phyloP scores from a whole-genome alignment of 2,113 vertebrate genomes.

The Centropus bengalensis region DNA sequence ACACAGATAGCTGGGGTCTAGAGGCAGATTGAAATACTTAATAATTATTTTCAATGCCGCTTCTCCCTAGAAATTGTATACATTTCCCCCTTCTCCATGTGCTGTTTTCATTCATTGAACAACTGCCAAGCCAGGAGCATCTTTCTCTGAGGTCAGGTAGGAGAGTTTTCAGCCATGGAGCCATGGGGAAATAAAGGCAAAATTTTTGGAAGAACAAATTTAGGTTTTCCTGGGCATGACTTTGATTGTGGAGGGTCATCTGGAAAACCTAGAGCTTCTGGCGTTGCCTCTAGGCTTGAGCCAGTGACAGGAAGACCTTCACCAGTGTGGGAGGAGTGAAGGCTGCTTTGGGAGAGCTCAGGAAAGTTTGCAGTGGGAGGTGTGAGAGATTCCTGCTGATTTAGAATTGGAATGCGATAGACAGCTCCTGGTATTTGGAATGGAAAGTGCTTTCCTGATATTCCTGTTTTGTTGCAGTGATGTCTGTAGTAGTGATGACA shows the following conservation, averaged over 20 bases:
- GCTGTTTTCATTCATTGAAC: not conserved
- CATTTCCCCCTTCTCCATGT: not conserved
- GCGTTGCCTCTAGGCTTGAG: not conserved
- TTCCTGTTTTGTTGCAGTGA: not conserved
- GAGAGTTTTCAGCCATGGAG: not conserved
- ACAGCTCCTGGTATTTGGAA: slow-evolving; percentile 15
- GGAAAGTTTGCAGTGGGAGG: slow-evolving; percentile 63
- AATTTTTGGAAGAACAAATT: not conserved
- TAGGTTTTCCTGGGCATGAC: slow-evolving; percentile 67
- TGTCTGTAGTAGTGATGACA: not conserved
- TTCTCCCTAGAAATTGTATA: not conserved
- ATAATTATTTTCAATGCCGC: not conserved
- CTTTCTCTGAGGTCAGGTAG: not conserved
- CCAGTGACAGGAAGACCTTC: not conserved
- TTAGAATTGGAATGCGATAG: slow-evolving; percentile 55
- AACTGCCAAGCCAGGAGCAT: not conserved
- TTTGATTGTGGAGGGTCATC: slow-evolving; percentile 12
- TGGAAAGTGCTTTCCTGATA: not conserved
- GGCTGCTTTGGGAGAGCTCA: not conserved
- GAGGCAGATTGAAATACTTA: not conserved
- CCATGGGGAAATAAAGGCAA: slow-evolving; percentile 59
- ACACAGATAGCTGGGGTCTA: not conserved
- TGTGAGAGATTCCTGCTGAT: slow-evolving; percentile 52
- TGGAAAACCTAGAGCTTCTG: slow-evolving; percentile 42
- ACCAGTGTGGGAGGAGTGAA: not conserved